Evolutionary conservation across 2,797 vertebrate genomes (phyloP).

Genomic region (Poecilia wingei): DNA sequence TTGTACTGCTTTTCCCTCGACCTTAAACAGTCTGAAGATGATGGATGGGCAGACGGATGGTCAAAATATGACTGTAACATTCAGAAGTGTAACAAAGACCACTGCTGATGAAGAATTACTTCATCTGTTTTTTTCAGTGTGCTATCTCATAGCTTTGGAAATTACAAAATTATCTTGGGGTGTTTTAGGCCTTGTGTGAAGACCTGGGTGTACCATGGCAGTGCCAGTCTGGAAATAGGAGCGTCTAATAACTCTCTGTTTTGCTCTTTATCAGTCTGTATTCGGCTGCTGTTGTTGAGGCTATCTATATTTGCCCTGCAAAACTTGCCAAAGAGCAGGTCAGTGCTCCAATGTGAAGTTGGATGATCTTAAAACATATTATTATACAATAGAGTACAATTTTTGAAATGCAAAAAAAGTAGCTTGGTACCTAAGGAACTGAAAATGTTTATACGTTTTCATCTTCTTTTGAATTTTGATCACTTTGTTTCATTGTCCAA

Average conservation of each 20-base stretch:
- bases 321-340: neutral
- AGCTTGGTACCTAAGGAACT: neutral
- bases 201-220: neutral
- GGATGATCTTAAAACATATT: neutral
- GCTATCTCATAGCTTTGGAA: neutral
- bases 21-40: neutral
- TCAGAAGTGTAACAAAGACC: neutral
- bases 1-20: neutral
- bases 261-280: neutral
- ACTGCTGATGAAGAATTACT: neutral
- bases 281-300: neutral
- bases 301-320: neutral
- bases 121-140: neutral
- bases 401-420: neutral
- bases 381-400: neutral
- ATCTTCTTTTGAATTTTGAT: neutral
- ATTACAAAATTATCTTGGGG: neutral
- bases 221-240: neutral
- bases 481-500: constrained; percentile 10
- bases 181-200: neutral
- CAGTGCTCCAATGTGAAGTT: neutral
- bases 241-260: neutral
- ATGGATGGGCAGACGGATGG: neutral
- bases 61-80: neutral
- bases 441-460: neutral